Conservation (phyloP, 2,113 vertebrate species). For the Rhabdomys dilectus region DNA sequence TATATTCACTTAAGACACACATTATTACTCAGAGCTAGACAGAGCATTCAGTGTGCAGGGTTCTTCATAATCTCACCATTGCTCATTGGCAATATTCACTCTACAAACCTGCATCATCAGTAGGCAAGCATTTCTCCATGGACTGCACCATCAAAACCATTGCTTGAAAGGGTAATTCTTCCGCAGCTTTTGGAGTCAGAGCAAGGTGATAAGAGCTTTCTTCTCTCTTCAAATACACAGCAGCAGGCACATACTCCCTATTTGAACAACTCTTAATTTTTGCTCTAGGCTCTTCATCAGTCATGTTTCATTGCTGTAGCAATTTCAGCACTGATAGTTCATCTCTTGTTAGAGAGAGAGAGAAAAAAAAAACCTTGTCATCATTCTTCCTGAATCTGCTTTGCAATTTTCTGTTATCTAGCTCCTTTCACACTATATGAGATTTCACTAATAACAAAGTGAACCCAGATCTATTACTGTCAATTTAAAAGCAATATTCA, state of each 20-base stretch:
- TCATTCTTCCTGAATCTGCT: constrained; percentile 30
- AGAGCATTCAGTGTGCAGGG: background rate
- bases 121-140: background rate
- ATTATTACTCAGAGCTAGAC: background rate
- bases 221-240: background rate
- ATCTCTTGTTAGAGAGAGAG: background rate
- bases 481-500: constrained; percentile 71
- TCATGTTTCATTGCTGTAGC: background rate
- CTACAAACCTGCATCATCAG: background rate
- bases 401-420: constrained; percentile 60
- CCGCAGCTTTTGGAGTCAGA: background rate
- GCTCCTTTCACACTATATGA: constrained; percentile 16
- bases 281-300: background rate
- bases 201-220: background rate
- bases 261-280: constrained; percentile 39
- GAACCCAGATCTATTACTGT: constrained; percentile 45
- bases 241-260: background rate
- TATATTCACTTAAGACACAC: background rate
- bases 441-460: constrained; percentile 59
- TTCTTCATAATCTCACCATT: background rate
- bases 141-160: background rate
- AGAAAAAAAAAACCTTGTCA: background rate
- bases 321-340: background rate
- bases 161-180: background rate
- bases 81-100: background rate